Percentiles rank a stretch among this genome's conserved stretches.
These are phyloP conservation scores for Taxidea taxus DNA, from an alignment of 2,113 vertebrate genomes.

Conservation along the genomic window DNA sequence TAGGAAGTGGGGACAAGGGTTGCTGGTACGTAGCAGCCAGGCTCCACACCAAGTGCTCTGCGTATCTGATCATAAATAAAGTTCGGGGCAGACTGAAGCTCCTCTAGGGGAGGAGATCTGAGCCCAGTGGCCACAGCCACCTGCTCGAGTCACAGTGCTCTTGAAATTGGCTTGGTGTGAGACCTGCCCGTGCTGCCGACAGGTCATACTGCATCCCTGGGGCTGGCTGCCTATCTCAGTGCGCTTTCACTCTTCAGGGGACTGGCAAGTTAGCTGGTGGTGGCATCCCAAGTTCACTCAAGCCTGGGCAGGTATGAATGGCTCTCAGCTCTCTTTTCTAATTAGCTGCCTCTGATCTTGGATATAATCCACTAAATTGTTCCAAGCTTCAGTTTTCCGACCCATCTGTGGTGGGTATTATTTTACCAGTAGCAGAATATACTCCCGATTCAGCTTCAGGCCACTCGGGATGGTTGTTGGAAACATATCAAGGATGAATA, in stretches of 20 bases:
- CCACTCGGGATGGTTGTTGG: background rate
- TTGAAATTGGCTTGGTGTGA: background rate
- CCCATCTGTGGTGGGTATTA: background rate
- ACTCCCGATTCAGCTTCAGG: background rate
- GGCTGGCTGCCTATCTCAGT: background rate
- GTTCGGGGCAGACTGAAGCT: background rate
- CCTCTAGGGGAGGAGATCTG: background rate
- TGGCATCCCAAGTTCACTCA: background rate
- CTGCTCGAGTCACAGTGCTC: background rate
- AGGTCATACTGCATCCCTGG: background rate
- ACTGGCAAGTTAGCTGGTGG: background rate
- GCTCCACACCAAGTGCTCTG: background rate
- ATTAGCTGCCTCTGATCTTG: background rate
- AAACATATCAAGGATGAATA: background rate
- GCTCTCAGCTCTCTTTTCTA: background rate
- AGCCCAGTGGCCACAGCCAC: background rate
- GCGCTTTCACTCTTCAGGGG: background rate
- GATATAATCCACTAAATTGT: background rate
- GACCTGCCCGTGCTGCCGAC: background rate
- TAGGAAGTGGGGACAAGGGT: background rate
- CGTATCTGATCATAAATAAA: background rate
- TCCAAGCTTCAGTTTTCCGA: background rate
- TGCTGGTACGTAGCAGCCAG: background rate
- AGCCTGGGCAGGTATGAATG: background rate
- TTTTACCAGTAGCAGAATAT: background rate